Evolutionary conservation across 2,888 invertebrate species (phyloP).

Genomic region (Corbicula japonica): DNA sequence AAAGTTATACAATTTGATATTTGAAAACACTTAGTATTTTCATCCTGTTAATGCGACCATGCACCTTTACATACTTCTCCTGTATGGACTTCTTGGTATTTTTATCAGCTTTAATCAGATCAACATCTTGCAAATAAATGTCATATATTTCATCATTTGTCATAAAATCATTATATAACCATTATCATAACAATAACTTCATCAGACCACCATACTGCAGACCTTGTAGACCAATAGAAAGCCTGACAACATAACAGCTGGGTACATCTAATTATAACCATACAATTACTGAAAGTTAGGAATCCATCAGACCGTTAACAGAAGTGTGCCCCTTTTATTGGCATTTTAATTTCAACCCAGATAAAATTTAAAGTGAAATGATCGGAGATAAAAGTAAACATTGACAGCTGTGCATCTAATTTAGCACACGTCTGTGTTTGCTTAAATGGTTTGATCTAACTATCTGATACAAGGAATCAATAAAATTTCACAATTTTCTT

Average conservation of each 20-base stretch:
- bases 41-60: too few species aligned
- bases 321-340: constrained; percentile 13
- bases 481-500: constrained; percentile 10
- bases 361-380: constrained; percentile 19
- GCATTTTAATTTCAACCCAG: background rate
- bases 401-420: constrained; percentile 26
- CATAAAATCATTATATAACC: constrained; percentile 10
- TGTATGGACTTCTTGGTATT: too few species aligned
- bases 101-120: too few species aligned
- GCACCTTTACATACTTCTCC: too few species aligned
- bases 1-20: too few species aligned
- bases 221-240: constrained; percentile 23
- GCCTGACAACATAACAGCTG: background rate
- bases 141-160: constrained; percentile 15
- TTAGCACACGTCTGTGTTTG: constrained; percentile 11
- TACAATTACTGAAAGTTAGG: background rate
- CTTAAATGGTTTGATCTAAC: background rate
- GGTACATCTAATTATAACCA: too few species aligned
- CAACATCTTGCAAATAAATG: too few species aligned
- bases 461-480: constrained; percentile 11
- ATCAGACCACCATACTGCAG: too few species aligned
- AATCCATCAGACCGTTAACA: constrained; percentile 12
- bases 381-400: constrained; percentile 26
- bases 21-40: too few species aligned
- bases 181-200: background rate